Evolutionary conservation across 2,888 invertebrate genomes (phyloP), one percentile per base, ranked within the genome.

Genomic region (Hydrotaea diabolus): DNA sequence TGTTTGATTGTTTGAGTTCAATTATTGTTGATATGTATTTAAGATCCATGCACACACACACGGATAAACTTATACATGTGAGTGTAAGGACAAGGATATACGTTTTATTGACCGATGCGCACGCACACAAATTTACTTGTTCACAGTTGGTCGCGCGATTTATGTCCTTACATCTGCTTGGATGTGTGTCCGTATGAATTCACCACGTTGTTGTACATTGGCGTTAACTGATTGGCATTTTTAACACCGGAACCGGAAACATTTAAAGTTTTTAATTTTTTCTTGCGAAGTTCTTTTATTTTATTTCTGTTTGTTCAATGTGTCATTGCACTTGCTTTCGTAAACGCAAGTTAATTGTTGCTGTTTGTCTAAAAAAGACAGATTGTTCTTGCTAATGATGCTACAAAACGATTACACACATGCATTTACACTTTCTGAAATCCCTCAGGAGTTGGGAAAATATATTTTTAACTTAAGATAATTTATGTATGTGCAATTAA

Each of bases 211-310:
- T 31, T 49, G 72, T 74, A 21, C 19, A 21, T 57, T 11, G 7
- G 59, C 36, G 19, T 66, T 53, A 36, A 66, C 57, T 77, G 77
- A 77, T 77, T 77, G 77, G 77, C 43, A 77, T 69, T 77, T 66
- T 77, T 13, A n/a, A 49, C 69, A 73, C 15, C 62, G 31, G 62
- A 31, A 62, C 15, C 19, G 69, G 23, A 39, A 69, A 5, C 19
- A 43, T 66, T 43, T 69, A 21, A 43, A 46, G 39, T 46, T 69
- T 19, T 69, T 8, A 11, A 23, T 69, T 21, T 15, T 46, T 21
- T 69, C 46, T 46, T 66, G 8, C 21, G 3, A 21, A 31, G 31
- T 31, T 31, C 2, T 55, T 53, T 55, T 55, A 21, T 55, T 55
- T 21, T 19, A 11, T 66, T 39, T 39, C 17, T 66, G 11, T 69